Evolutionary conservation across 2,888 invertebrate genomes (phyloP), one percentile per base, ranked within the genome.

Genomic region (Diaperis boleti): DNA sequence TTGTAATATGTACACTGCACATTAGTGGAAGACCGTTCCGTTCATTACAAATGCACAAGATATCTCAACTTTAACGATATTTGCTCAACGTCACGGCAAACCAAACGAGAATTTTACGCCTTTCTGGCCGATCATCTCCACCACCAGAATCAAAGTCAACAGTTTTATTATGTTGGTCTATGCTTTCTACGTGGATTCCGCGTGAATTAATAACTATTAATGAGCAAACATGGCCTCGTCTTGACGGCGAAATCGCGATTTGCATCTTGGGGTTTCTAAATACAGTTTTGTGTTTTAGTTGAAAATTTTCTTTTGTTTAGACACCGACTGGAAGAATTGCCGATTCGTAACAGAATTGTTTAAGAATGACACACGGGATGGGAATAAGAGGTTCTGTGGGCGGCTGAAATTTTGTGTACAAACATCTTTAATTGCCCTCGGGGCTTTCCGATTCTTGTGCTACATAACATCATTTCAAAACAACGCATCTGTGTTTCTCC

Each of bases 1-100:
- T 59, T 57, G 62, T 62, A 71, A 67, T 72, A 72, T 72, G 70
- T 71, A 66, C 69, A 57, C 54, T 70, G 66, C 55, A 60, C 59
- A 72, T 73, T 73, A 73, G 66, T 68, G 49, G n/a, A 35, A 63
- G 44, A 35, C 41, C 35, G 61, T 65, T 44, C 26, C 45, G 63
- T 65, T 70, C 66, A 70, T 73, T 72, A 73, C 67, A 60, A 65
- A 73, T 70, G 68, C 69, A 69, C 69, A 64, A 67, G 70, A 71
- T 66, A 68, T 70, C 67, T 66, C 63, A 57, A 61, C 67, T 71
- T 72, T 72, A 70, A 71, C 65, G 66, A 72, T 72, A 69, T 65
- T 65, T 65, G 49, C 31, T 15, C 33, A 59, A 62, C 59, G 62
- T 62, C 65, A 62, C 62, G n/a, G 20, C 11, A 54, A 18, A 18